Base-by-base conservation (phyloP, 2,888 invertebrate species). In the Hoplodrina blanda region DNA sequence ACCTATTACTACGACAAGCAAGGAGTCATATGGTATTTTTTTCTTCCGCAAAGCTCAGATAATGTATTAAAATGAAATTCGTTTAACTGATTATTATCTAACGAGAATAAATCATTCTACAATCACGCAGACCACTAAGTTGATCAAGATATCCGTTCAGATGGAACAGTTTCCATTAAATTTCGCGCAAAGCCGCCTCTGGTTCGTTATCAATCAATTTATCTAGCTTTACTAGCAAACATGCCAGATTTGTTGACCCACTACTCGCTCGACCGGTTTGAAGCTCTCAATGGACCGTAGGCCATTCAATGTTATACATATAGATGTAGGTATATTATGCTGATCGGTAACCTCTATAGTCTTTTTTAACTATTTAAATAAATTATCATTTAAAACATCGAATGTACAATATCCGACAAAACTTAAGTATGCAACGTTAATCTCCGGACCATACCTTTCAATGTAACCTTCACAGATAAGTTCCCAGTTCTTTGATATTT, bases 141-240 rank as follows among this genome's bases (percentile, higher is more conserved):
- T 85, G 88, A 89, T 91, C 89, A 87, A 90, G 91, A 90, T 91
- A 91, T 88, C 88, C 78, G 82, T 87, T 87, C 86, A 88, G 88
- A 90, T 91, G 87, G 85, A 92, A 90, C 89, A 87, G 91, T 91
- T 92, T 91, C 91, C 89, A 93, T 93, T 93, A 91, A 89, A 92
- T 91, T 93, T 93, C 89, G 89, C 91, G 89, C 92, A 90, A 91
- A 91, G 90, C 90, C 87, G 87, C 90, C 90, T 90, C 88, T 88
- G 86, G 88, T 89, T 90, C 88, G 87, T 93, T 94, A 94, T 95
- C 95, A 92, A 93, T 94, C 94, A 94, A 94, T 94, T 94, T 92
- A 95, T 94, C 94, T 93, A 90, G 87, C 88, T 88, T 91, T 90
- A 88, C 88, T 84, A 85, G 89, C 90, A 87, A 89, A 88, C 88